Conservation (phyloP, 2,888 invertebrate species). For the Scaptomyza tumidula region DNA sequence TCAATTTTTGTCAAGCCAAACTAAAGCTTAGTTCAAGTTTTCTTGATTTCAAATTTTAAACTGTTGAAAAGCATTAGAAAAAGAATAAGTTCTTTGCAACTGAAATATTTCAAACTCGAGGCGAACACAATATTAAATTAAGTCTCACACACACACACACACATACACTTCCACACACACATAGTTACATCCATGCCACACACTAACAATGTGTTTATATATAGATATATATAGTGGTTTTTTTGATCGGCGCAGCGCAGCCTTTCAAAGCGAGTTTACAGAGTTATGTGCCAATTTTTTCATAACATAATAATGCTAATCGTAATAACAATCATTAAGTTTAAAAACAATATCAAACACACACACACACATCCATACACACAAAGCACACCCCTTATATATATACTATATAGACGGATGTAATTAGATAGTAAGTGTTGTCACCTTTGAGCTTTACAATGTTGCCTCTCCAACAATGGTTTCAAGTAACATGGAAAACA, state of each 20-base stretch:
- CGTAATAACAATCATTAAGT: conserved; percentile 43
- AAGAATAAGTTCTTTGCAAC: not conserved
- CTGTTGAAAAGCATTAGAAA: too few relatives aligned
- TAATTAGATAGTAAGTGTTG: conserved; percentile 71
- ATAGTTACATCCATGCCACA: conserved; percentile 22
- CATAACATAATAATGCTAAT: conserved; percentile 57
- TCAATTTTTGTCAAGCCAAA: too few relatives aligned
- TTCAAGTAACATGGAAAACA: conserved; percentile 68
- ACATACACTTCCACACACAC: conserved; percentile 3
- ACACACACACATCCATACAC: conserved; percentile 6
- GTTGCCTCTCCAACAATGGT: conserved; percentile 81
- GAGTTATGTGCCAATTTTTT: conserved; percentile 75
- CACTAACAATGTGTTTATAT: conserved; percentile 21
- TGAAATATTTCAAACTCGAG: not conserved
- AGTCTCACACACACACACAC: conserved; percentile 23
- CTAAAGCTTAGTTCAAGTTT: too few relatives aligned
- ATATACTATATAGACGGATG: conserved; percentile 31
- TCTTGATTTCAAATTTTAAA: too few relatives aligned
- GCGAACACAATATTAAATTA: conserved; percentile 34
- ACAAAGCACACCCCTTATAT: conserved; percentile 12
- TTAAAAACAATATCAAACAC: conserved; percentile 16
- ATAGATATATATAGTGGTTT: conserved; percentile 42
- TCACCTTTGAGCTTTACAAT: conserved; percentile 81
- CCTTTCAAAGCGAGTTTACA: conserved; percentile 61
- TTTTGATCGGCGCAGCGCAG: conserved; percentile 73